phyloP scores from a whole-genome alignment of 2,888 invertebrate species.

The Lepidocyrtoides sp. region DNA sequence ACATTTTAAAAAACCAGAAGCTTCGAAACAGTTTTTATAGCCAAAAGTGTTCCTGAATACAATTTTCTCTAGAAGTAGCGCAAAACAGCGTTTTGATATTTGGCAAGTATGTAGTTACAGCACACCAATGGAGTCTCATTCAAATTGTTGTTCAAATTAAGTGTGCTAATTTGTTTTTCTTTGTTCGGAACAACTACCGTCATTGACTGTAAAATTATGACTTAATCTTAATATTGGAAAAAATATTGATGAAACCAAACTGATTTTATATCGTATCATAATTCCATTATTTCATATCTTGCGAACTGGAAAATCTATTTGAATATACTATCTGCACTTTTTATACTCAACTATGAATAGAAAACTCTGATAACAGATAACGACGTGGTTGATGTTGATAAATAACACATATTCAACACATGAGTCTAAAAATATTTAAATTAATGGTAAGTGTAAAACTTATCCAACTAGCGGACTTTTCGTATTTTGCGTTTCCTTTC shows the following conservation, averaged over 20 bases:
- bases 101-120: background rate
- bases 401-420: no score
- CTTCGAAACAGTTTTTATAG: constrained; percentile 17
- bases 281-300: background rate
- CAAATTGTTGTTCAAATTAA: background rate
- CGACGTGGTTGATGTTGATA: no score
- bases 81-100: background rate
- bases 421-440: no score
- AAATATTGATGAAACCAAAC: no score
- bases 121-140: background rate
- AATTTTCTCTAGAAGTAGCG: background rate
- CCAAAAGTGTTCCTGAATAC: constrained; percentile 21
- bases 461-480: no score
- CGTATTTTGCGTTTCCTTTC: no score
- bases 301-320: background rate
- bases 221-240: no score
- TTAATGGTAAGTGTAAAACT: no score
- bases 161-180: background rate
- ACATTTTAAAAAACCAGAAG: background rate
- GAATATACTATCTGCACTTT: no score
- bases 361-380: no score
- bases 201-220: no score
- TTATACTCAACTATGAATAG: no score
- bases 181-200: background rate
- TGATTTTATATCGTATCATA: background rate